Base-by-base conservation (phyloP, 1,140 invertebrate genomes). In the Panulirus ornatus region DNA sequence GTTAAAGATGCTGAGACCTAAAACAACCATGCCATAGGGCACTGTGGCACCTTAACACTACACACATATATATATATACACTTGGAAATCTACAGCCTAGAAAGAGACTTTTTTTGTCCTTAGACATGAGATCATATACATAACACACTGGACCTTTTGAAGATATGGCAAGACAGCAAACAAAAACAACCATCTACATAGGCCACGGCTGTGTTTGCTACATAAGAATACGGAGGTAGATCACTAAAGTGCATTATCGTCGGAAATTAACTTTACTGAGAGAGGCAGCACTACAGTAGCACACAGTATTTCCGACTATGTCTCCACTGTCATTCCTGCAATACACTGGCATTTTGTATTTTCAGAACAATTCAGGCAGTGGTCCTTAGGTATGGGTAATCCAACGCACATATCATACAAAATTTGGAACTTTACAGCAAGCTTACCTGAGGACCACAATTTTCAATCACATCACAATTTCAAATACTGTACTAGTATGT, bases 81-180 rank as follows among this genome's bases (percentile, higher is more conserved):
- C 30, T 73, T 75, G 79, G 51, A 83, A 89, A 73, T 89, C 88
- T 89, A 89, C 71, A 89, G 88, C 81, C 88, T 89, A 89, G 81
- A 82, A 89, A 84, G 82, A 78, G 82, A 76, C 70, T 83, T 89
- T 89, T 89, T 89, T 89, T 89, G 87, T 89, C 87, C 87, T 89
- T 89, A 83, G 87, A 89, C 87, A 89, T 89, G 87, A 89, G 87
- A 89, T 89, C 87, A 87, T 87, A 71, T 83, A 75, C 87, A 89
- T 89, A 89, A 83, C 78, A 83, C 87, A 89, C 87, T 88, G 63
- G 79, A 81, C 86, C 75, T 78, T 87, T 87, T 89, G 88, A 89
- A 89, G 88, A 89, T 89, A 89, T 89, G 88, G 88, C 88, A 89
- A 89, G 88, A 89, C 88, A 89, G 88, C 88, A 89, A 90, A 90